Evolutionary conservation across 2,113 vertebrate species (phyloP), one percentile per base, ranked within the genome.

Genomic region (Propithecus coquereli): DNA sequence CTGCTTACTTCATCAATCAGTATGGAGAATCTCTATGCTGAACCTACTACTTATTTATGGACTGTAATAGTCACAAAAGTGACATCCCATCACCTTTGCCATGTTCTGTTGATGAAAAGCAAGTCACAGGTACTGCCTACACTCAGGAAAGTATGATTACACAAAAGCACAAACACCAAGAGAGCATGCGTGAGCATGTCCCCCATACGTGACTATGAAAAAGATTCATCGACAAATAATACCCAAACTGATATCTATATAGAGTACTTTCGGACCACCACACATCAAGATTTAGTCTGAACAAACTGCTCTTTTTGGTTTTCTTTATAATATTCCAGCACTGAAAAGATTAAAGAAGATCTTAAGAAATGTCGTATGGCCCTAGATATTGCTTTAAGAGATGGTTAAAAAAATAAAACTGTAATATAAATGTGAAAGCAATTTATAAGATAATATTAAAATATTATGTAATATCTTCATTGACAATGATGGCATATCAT

Each of bases 291-390:
- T 61, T 94, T 79, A 61, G 27, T 71, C 74, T 79, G 30, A 90
- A 90, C 5, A 47, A 52, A 73, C 10, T 32, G 45, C 27, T 94
- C 34, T 85, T 66, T 59, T 70, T 85, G 40, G 34, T 91, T 94
- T 94, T 90, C 50, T 90, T 70, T 70, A 61, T 52, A 85, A 76
- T 34, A 85, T 77, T 52, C 63, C 43, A 90, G 50, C 43, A 91
- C 20, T 80, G 73, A 86, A 91, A 85, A 86, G 14, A 95, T 86
- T 68, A 91, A 86, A 90, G 43, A 91, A 90, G 43, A 91, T 43
- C 5, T 85, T 32, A 80, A 91, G 34, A 86, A 57, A 79, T 45
- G 43, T 89, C 54, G 27, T 22, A 57, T 9, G 22, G 40, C 43
- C 81, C 63, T 83, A 90, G 68, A 43, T 45, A 37, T 27, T 71